Conservation (phyloP, 1,140 invertebrate genomes). For the Stratiolaelaps scimitus region DNA sequence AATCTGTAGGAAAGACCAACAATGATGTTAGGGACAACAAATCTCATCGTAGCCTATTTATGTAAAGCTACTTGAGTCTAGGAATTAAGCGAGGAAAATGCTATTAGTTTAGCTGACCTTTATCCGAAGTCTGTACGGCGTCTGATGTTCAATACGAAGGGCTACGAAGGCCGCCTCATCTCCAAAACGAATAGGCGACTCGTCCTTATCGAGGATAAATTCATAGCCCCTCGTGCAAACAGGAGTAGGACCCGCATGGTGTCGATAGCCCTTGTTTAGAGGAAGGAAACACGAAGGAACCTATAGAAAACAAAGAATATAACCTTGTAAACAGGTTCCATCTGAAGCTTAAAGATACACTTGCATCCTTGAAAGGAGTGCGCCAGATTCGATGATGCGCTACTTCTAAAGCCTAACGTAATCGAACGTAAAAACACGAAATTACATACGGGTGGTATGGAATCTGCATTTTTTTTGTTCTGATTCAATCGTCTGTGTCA, state of each 20-base stretch:
- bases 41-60: not conserved
- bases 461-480: too few species aligned
- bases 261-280: slow-evolving; percentile 11
- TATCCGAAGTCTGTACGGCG: slow-evolving; percentile 33
- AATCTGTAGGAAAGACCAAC: slow-evolving; percentile 32
- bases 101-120: slow-evolving; percentile 32
- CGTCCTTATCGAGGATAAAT: slow-evolving; percentile 13
- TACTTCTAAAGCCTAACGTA: too few species aligned
- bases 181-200: slow-evolving; percentile 33
- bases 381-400: too few species aligned
- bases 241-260: not conserved
- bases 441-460: too few species aligned
- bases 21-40: not conserved
- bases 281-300: slow-evolving; percentile 15
- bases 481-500: too few species aligned
- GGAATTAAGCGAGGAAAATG: too few species aligned
- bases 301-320: not conserved
- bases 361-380: too few species aligned
- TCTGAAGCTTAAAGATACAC: too few species aligned
- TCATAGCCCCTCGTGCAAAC: slow-evolving; percentile 15
- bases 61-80: too few species aligned
- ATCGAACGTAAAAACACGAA: too few species aligned
- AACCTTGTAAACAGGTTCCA: too few species aligned
- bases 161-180: slow-evolving; percentile 32
- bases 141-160: slow-evolving; percentile 35